Evolutionary conservation across 2,888 invertebrate species (phyloP), one percentile per base, ranked within the genome.

Genomic region (Eupithecia inturbata): DNA sequence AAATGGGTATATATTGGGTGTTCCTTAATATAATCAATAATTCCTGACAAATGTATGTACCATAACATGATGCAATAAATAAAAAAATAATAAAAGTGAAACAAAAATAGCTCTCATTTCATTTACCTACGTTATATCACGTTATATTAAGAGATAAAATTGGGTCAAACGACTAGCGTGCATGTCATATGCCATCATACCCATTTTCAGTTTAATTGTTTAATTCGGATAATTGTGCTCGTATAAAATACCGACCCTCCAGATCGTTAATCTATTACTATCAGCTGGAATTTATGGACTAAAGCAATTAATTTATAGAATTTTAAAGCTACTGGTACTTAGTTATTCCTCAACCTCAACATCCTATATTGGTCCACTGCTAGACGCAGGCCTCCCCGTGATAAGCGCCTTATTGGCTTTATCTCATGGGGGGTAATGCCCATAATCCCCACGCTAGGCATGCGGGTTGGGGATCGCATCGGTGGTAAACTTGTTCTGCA

Each of bases 171-270:
- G 71, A 62, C 74, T 78, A 57, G 26, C 26, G 5, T 57, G 26
- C 26, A 57, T 26, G 57, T 26, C 26, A 26, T 53, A 53, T 26
- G 57, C 22, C 53, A 77, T 77, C 75, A 80, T 80, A 81, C 78
- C 77, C 78, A 79, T 80, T 79, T 76, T 71, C 62, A 71, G 78
- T 81, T 83, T 84, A 87, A 88, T 88, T 88, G 85, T 85, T 90
- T 88, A 88, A 90, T 89, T 87, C 80, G 81, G 83, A 84, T 88
- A 87, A 89, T 88, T 87, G 83, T 76, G 74, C 73, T 74, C 70
- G 63, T 78, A 80, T 78, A 75, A 78, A 71, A 77, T 77, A 81
- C 81, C 78, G 81, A 77, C 80, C 70, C 71, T 77, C 76, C 76
- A 74, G 76, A 74, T 76, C 67, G 76, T 69, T 77, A 66, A 71